A percentile compares a stretch with the other conserved stretches of the same genome.
Evolutionary conservation across 1,140 invertebrate genomes (phyloP).

Genomic region (Drosophila obscura): DNA sequence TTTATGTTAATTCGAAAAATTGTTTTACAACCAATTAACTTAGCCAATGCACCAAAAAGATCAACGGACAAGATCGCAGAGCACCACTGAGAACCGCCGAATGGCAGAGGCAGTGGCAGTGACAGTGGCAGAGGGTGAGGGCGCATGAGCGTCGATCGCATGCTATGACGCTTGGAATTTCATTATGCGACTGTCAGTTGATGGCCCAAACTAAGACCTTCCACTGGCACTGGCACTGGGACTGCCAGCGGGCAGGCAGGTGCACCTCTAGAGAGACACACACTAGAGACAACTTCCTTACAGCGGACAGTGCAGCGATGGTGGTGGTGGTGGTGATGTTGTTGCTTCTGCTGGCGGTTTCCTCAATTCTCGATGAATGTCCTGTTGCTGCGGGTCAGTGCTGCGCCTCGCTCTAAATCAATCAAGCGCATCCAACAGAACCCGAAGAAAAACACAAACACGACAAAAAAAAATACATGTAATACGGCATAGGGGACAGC

Average conservation of each 20-base stretch:
- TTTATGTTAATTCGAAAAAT: constrained; percentile 82
- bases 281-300: neutral
- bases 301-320: neutral
- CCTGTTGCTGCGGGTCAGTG: constrained; percentile 69
- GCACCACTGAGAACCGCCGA: constrained; percentile 14
- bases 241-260: constrained; percentile 74
- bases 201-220: constrained; percentile 34
- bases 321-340: constrained; percentile 7
- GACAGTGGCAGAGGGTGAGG: constrained; percentile 10
- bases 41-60: constrained; percentile 82
- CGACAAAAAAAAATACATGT: constrained; percentile 1
- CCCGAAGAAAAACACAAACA: constrained; percentile 7
- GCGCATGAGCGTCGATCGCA: constrained; percentile 50
- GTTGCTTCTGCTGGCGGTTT: constrained; percentile 5
- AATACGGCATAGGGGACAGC: too few species aligned
- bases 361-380: constrained; percentile 19
- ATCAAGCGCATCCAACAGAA: constrained; percentile 72
- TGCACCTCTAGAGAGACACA: constrained; percentile 26
- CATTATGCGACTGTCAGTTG: constrained; percentile 63
- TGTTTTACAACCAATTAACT: constrained; percentile 82
- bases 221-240: too few species aligned
- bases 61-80: constrained; percentile 77
- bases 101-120: constrained; percentile 5
- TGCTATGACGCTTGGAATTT: constrained; percentile 72
- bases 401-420: constrained; percentile 66